Evolutionary conservation across 2,113 vertebrate genomes (phyloP).

Genomic region (Brevimyrus niger): DNA sequence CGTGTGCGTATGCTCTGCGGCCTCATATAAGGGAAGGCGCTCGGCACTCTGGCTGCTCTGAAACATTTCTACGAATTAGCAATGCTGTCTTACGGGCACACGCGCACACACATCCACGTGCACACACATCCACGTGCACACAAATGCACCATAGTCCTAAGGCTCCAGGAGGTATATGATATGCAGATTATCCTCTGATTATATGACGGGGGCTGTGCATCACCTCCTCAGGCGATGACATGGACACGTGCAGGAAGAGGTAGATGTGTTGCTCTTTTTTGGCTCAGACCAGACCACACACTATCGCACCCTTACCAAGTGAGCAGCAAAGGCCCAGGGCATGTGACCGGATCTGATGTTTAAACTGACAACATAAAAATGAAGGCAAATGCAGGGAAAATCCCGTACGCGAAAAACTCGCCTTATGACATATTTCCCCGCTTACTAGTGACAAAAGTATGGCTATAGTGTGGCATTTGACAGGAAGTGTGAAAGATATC

Average conservation of each 20-base stretch:
- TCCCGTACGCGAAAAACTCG: not conserved
- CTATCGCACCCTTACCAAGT: conserved; percentile 24
- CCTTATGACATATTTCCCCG: not conserved
- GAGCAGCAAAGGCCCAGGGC: not conserved
- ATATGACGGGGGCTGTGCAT: conserved; percentile 4
- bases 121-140: conserved; percentile 13
- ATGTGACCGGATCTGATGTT: conserved; percentile 15
- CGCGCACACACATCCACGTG: not conserved
- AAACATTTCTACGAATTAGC: conserved; percentile 11
- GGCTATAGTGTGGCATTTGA: not conserved
- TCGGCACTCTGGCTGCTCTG: not conserved
- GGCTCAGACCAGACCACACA: conserved; percentile 21
- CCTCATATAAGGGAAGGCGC: not conserved
- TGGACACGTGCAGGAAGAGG: conserved; percentile 24
- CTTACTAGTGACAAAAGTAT: not conserved
- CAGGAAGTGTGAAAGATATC: not conserved
- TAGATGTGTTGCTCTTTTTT: conserved; percentile 29
- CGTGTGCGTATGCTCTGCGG: not conserved
- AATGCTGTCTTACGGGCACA: conserved; percentile 11
- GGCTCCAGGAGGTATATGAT: not conserved
- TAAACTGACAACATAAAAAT: conserved; percentile 17
- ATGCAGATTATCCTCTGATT: conserved; percentile 6
- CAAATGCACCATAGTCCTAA: conserved; percentile 11
- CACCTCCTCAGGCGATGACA: conserved; percentile 22
- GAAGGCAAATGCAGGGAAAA: not conserved